Percentiles rank a stretch among this genome's conserved stretches.
Evolutionary conservation across 1,140 invertebrate species (phyloP).

Genomic region (Trachelipus rathkii): DNA sequence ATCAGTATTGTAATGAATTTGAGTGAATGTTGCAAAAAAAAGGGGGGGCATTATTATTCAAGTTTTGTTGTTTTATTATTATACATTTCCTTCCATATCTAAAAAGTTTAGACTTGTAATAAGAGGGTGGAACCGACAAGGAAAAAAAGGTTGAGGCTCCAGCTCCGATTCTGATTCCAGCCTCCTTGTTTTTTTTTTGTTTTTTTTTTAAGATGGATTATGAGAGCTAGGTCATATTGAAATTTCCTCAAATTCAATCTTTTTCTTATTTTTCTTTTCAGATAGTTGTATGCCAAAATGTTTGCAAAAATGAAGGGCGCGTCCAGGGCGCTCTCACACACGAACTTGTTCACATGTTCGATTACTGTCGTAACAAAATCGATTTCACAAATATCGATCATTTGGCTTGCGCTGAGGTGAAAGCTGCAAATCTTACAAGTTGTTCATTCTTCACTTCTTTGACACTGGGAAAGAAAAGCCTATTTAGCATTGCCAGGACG

Average conservation of each 20-base stretch:
- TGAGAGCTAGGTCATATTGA: background rate
- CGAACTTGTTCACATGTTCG: slow-evolving; percentile 96
- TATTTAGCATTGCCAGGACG: slow-evolving; percentile 65
- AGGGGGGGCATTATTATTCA: too few species aligned
- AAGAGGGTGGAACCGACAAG: too few species aligned
- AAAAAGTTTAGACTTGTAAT: too few species aligned
- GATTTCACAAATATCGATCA: slow-evolving; percentile 88
- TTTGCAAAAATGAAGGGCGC: slow-evolving; percentile 59
- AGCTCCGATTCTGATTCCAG: background rate
- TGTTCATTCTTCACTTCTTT: slow-evolving; percentile 80
- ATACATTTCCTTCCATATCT: too few species aligned
- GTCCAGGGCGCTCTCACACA: slow-evolving; percentile 78
- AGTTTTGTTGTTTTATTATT: too few species aligned
- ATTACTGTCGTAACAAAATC: slow-evolving; percentile 81
- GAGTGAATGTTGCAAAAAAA: too few species aligned
- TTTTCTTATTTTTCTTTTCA: slow-evolving; percentile 52
- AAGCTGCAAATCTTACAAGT: slow-evolving; percentile 84
- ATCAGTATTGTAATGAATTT: too few species aligned
- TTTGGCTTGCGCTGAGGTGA: slow-evolving; percentile 89
- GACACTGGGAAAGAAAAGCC: slow-evolving; percentile 68
- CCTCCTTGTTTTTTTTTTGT: slow-evolving; percentile 1
- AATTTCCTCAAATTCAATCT: background rate
- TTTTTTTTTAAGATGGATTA: slow-evolving; percentile 12
- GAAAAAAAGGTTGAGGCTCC: slow-evolving; percentile 12
- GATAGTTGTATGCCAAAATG: slow-evolving; percentile 89